A percentile compares a stretch with the other conserved stretches of the same genome.
Evolutionary conservation across 1,140 invertebrate species (phyloP).

Genomic region (Vanessa atalanta): DNA sequence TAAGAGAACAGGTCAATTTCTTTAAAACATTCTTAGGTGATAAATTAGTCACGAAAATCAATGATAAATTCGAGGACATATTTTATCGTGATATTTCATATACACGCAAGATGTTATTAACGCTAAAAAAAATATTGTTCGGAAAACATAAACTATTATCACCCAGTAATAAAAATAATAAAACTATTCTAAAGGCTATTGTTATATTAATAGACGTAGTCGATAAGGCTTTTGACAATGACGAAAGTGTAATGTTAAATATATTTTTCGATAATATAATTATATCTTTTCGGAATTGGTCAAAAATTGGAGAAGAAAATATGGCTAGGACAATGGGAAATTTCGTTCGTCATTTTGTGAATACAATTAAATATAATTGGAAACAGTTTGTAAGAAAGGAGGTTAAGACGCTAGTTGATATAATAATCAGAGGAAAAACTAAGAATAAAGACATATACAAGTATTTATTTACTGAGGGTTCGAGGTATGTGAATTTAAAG

Average conservation of each 20-base stretch:
- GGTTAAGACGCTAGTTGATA: slow-evolving; percentile 22
- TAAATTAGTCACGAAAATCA: slow-evolving; percentile 7
- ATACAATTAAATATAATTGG: slow-evolving; percentile 28
- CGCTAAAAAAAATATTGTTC: slow-evolving; percentile 8
- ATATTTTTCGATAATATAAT: slow-evolving; percentile 25
- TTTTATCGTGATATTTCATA: slow-evolving; percentile 8
- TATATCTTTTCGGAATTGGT: slow-evolving; percentile 7
- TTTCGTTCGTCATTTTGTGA: slow-evolving; percentile 12
- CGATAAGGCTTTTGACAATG: slow-evolving; percentile 23
- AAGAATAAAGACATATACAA: slow-evolving; percentile 13
- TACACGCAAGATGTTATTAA: not conserved
- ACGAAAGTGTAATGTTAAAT: slow-evolving; percentile 21
- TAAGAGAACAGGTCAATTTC: slow-evolving; percentile 26
- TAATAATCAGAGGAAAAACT: slow-evolving; percentile 16
- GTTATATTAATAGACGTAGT: slow-evolving; percentile 33
- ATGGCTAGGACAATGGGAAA: slow-evolving; percentile 16
- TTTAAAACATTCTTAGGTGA: slow-evolving; percentile 19
- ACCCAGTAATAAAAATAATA: slow-evolving; percentile 2
- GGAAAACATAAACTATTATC: slow-evolving; percentile 17
- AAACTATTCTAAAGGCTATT: slow-evolving; percentile 15
- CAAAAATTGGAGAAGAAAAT: not conserved
- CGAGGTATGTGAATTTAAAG: slow-evolving; percentile 14
- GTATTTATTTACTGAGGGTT: slow-evolving; percentile 31
- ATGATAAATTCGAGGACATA: slow-evolving; percentile 14
- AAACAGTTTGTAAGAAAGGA: slow-evolving; percentile 7